Percentiles rank a stretch among this genome's conserved stretches.
Evolutionary conservation across 1,140 invertebrate genomes (phyloP).

Genomic region (Helicoverpa zea): DNA sequence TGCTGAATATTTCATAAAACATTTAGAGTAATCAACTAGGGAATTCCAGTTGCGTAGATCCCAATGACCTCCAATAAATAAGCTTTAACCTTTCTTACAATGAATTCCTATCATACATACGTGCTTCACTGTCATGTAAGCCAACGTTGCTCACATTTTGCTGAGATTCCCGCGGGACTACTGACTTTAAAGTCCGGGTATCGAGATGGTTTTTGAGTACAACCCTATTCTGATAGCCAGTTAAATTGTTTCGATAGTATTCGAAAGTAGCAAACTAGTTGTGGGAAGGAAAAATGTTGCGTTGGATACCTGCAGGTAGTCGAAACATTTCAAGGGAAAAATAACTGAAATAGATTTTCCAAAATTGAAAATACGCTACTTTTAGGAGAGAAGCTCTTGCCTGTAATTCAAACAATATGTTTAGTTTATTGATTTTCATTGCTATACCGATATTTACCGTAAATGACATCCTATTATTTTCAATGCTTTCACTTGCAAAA

Average conservation of each 20-base stretch:
- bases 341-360: too few species aligned
- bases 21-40: slow-evolving; percentile 28
- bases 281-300: too few species aligned
- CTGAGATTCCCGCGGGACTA: slow-evolving; percentile 54
- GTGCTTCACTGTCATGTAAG: slow-evolving; percentile 49
- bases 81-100: slow-evolving; percentile 43
- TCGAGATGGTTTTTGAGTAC: slow-evolving; percentile 41
- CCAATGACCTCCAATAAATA: slow-evolving; percentile 34
- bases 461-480: too few species aligned
- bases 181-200: slow-evolving; percentile 42
- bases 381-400: too few species aligned
- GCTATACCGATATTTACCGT: too few species aligned
- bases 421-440: too few species aligned
- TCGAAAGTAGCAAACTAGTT: background rate
- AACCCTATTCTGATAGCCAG: slow-evolving; percentile 50
- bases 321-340: too few species aligned
- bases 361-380: too few species aligned
- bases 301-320: too few species aligned
- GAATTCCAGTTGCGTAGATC: slow-evolving; percentile 32
- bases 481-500: too few species aligned
- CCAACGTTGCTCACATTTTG: slow-evolving; percentile 40
- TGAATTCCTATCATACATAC: slow-evolving; percentile 43
- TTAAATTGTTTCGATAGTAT: slow-evolving; percentile 4
- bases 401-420: too few species aligned
- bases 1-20: slow-evolving; percentile 33